phyloP scores from a whole-genome alignment of 2,113 vertebrate species.

The Arothron firmamentum region DNA sequence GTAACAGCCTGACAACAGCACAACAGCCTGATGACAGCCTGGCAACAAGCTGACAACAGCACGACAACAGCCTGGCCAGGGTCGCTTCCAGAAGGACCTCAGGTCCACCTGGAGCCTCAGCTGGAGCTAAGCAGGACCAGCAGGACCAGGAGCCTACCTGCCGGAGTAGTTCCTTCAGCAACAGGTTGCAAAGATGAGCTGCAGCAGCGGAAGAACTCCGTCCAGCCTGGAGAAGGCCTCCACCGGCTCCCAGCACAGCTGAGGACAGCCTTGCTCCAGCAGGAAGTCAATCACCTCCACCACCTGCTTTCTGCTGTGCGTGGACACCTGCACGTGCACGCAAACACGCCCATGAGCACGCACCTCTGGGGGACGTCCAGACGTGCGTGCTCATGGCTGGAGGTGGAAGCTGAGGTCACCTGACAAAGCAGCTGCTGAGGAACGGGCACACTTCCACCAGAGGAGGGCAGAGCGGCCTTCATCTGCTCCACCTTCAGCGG shows the following conservation, averaged over 20 bases:
- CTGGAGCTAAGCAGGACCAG: too few species aligned
- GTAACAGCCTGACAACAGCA: too few species aligned
- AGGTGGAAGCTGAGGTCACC: conserved; percentile 58
- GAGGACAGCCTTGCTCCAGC: conserved; percentile 86
- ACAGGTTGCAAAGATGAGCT: conserved; percentile 92
- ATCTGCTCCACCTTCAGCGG: conserved; percentile 93
- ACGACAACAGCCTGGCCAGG: too few species aligned
- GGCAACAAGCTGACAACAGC: too few species aligned
- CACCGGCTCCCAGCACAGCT: conserved; percentile 91
- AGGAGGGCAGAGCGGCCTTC: conserved; percentile 89
- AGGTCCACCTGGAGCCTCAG: too few species aligned
- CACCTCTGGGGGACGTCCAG: too few species aligned
- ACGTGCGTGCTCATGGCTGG: too few species aligned
- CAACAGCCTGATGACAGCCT: too few species aligned
- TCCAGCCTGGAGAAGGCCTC: conserved; percentile 91
- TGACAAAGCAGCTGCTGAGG: conserved; percentile 90
- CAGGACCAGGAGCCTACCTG: conserved; percentile 73
- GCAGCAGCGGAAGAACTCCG: conserved; percentile 89
- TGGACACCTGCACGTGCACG: conserved; percentile 76
- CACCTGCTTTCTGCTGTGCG: conserved; percentile 88
- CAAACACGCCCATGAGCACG: neutral
- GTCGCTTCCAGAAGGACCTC: too few species aligned
- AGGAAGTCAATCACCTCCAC: conserved; percentile 98
- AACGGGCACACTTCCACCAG: conserved; percentile 83
- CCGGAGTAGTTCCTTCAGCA: conserved; percentile 96